These are phyloP conservation scores for Pocillopora meandrina DNA, from an alignment of 92 coral and sea anemone genomes.

Conservation along the genomic window DNA sequence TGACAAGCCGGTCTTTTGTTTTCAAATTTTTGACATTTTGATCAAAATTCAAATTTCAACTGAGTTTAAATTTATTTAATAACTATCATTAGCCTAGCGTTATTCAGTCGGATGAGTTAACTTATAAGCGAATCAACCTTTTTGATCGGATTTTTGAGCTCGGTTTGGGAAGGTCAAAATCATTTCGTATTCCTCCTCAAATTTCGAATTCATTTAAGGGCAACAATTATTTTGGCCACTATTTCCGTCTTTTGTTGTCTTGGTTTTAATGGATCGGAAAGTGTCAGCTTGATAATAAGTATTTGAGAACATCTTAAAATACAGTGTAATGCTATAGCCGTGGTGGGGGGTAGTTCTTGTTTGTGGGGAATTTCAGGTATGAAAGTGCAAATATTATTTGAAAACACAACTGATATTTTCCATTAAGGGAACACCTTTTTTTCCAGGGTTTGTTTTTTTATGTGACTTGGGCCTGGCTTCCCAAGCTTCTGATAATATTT, in stretches of 20 bases:
- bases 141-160: too few species aligned
- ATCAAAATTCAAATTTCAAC: neutral
- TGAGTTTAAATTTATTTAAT: neutral
- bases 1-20: neutral
- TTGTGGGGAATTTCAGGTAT: neutral
- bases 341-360: neutral
- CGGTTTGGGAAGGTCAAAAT: too few species aligned
- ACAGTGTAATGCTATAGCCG: neutral
- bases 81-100: too few species aligned
- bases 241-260: slow-evolving; percentile 5
- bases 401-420: too few species aligned
- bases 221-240: neutral
- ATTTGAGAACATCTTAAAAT: neutral
- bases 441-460: too few species aligned
- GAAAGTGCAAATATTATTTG: neutral
- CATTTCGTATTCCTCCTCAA: too few species aligned
- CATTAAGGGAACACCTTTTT: too few species aligned
- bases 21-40: slow-evolving; percentile 32
- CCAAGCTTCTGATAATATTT: too few species aligned
- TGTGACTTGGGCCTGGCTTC: too few species aligned
- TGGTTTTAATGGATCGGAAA: neutral
- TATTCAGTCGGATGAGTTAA: too few species aligned
- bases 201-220: neutral
- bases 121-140: too few species aligned
- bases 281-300: neutral